A percentile compares a stretch with the other conserved stretches of the same genome.
Conservation (phyloP, 2,797 vertebrate species). For the Sebastes iracundus region DNA sequence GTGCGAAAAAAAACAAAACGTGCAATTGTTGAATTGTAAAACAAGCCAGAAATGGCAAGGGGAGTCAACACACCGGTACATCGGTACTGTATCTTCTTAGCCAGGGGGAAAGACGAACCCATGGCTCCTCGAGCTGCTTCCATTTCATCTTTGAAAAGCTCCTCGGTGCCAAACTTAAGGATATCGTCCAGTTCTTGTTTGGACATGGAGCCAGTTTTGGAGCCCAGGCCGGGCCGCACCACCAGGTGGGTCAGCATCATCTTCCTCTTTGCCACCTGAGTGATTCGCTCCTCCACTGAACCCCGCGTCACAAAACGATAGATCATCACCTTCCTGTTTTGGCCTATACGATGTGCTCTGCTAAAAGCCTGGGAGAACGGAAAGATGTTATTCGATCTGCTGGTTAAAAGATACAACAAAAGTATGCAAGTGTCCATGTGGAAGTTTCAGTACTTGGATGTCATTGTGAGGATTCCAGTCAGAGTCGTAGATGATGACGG, state of each 20-base stretch:
- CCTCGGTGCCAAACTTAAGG: constrained; percentile 97
- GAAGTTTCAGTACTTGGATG: constrained; percentile 86
- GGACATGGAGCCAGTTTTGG: constrained; percentile 98
- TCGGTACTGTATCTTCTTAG: background rate
- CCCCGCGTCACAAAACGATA: constrained; percentile 97
- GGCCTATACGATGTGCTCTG: constrained; percentile 96
- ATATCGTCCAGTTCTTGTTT: constrained; percentile 99
- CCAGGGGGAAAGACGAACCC: constrained; percentile 37
- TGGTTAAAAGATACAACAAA: background rate
- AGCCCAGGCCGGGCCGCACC: constrained; percentile 94
- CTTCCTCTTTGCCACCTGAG: constrained; percentile 98
- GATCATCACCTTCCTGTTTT: constrained; percentile 99
- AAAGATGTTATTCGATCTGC: background rate
- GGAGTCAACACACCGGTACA: background rate
- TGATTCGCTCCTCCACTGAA: constrained; percentile 97
- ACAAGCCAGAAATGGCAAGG: background rate
- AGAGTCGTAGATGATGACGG: constrained; percentile 96
- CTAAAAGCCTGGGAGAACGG: constrained; percentile 90
- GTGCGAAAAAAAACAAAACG: background rate
- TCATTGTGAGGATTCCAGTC: constrained; percentile 99
- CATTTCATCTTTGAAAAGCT: constrained; percentile 97
- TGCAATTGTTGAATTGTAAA: background rate
- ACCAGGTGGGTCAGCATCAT: constrained; percentile 99
- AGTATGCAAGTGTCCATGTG: background rate
- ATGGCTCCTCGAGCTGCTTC: constrained; percentile 85